Evolutionary conservation across 2,888 invertebrate species (phyloP), one percentile per base, ranked within the genome.

Genomic region (Hipparchia semele): DNA sequence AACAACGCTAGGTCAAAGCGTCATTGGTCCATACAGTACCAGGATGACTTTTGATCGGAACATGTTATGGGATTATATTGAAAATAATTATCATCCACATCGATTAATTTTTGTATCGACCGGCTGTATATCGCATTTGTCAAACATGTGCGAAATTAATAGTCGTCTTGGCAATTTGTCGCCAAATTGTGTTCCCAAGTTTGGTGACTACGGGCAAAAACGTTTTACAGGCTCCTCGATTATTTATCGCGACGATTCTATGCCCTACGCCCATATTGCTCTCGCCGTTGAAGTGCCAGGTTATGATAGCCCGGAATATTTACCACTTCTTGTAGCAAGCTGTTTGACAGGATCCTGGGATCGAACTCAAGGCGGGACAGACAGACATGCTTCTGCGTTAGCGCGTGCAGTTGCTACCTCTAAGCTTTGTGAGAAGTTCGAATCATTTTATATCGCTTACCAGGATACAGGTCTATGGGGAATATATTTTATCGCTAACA

Each of bases 21-120:
- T 94, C 8, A 86, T 89, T 39, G 98, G 98, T 4, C 96, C 97
- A 0, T 95, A 95, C 49, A 91, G 95, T 79, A 98, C 97, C 83
- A 95, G 89, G 46, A 45, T 73, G 7, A 81, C 73, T 3, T 98
- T 87, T 94, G 95, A 95, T 71, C 78, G 77, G 46, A 7, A 66
- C 2, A 77, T 75, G n/a, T 70, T 95, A 1, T 49, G 60, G 5
- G 62, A 71, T 3, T 91, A 82, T 75, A 75, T 88, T 9, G 62
- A 72, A 6, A 79, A 86, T 66, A 83, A 87, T 70, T 91, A 89
- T 56, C 84, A 84, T 46, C 90, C 91, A 0, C 81, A 96, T 23
- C 92, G 97, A 77, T 95, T 98, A 83, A 96, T 97, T 5, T 85
- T 98, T 51, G 95, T 96, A 51, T 96, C 95, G 61, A 96, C 97